phyloP scores from a whole-genome alignment of 2,797 vertebrate species.

The Syngnathus rostellatus region DNA sequence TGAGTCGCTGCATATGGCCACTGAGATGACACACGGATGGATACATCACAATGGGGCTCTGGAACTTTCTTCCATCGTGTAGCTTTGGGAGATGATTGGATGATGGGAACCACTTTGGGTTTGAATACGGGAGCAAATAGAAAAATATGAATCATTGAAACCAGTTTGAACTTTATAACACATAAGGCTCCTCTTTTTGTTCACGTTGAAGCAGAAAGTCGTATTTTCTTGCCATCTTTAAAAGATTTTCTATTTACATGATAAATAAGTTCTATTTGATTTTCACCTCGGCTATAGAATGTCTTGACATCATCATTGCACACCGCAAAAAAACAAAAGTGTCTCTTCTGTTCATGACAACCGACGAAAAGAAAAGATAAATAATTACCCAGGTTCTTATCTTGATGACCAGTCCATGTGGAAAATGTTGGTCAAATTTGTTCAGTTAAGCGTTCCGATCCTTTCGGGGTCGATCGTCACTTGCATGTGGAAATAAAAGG shows the following conservation, averaged over 20 bases:
- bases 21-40: constrained; percentile 28
- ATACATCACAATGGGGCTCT: constrained; percentile 32
- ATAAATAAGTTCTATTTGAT: constrained; percentile 69
- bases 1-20: background rate
- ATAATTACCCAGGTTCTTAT: background rate
- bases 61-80: constrained; percentile 20
- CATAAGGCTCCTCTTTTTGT: constrained; percentile 66
- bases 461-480: constrained; percentile 25
- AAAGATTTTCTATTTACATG: constrained; percentile 73
- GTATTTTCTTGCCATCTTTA: constrained; percentile 42
- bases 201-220: constrained; percentile 68
- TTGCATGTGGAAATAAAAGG: background rate
- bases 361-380: constrained; percentile 26
- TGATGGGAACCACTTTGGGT: constrained; percentile 19
- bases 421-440: constrained; percentile 28
- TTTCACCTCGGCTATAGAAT: constrained; percentile 46
- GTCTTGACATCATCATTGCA: constrained; percentile 70
- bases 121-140: constrained; percentile 60
- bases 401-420: constrained; percentile 12
- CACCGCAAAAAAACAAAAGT: constrained; percentile 30
- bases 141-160: constrained; percentile 77
- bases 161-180: constrained; percentile 47
- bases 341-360: constrained; percentile 23
- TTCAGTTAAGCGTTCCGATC: constrained; percentile 19
- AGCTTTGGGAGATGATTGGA: constrained; percentile 30